A percentile compares a stretch with the other conserved stretches of the same genome.
phyloP scores from a whole-genome alignment of 2,113 vertebrate genomes.

The Hypanus sabinus region DNA sequence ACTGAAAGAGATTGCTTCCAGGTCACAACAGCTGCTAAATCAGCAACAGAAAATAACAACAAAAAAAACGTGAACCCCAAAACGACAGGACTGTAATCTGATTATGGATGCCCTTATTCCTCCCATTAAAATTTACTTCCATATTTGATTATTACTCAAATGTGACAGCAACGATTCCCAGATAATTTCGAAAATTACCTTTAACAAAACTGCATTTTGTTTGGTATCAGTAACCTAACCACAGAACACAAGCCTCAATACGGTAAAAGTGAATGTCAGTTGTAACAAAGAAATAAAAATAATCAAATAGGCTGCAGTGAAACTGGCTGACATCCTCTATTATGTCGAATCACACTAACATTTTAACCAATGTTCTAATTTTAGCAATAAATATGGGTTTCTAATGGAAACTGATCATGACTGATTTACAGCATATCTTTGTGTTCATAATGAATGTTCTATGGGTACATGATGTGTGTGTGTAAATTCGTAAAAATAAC shows the following conservation, averaged over 20 bases:
- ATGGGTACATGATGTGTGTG: not conserved
- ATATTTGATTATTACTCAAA: constrained; percentile 3
- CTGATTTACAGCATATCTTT: not conserved
- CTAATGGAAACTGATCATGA: not conserved
- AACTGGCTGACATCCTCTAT: not conserved
- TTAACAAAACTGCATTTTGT: constrained; percentile 5
- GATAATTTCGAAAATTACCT: not conserved
- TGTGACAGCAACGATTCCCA: not conserved
- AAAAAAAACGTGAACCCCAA: not conserved
- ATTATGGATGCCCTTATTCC: not conserved
- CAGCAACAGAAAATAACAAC: not conserved
- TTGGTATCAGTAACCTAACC: not conserved
- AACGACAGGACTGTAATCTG: constrained; percentile 24
- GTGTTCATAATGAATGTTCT: not conserved
- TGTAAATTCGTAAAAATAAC: not conserved
- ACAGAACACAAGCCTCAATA: not conserved
- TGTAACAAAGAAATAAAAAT: not conserved
- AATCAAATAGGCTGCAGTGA: not conserved
- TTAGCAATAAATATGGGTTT: not conserved
- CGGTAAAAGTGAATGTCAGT: not conserved
- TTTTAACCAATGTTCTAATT: not conserved
- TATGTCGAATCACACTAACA: not conserved
- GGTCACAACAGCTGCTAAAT: constrained; percentile 23
- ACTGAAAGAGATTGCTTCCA: constrained; percentile 15
- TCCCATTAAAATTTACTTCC: not conserved